phyloP scores from a whole-genome alignment of 23 tunicate genomes.

The Botrylloides violaceus region DNA sequence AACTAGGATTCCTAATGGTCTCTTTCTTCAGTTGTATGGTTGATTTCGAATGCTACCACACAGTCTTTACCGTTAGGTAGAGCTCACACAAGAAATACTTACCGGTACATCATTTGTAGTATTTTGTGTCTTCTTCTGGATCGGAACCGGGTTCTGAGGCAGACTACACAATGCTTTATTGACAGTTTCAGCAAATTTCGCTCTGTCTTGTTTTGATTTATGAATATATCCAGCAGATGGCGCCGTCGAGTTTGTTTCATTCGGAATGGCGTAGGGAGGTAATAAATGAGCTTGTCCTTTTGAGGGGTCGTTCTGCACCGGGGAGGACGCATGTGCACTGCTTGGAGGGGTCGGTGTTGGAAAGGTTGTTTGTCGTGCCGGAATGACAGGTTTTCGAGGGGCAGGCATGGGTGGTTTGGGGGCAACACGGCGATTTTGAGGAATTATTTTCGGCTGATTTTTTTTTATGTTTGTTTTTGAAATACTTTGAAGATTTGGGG shows the following conservation, averaged over 20 bases:
- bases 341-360: not conserved
- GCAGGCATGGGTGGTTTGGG: slow-evolving; percentile 8
- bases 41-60: too few species aligned
- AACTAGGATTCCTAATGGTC: too few species aligned
- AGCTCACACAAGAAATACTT: too few species aligned
- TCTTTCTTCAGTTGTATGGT: too few species aligned
- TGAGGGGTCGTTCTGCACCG: not conserved
- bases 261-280: slow-evolving; percentile 7
- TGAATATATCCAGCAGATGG: slow-evolving; percentile 7
- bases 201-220: slow-evolving; percentile 50
- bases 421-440: not conserved
- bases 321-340: not conserved
- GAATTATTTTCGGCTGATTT: not conserved
- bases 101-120: too few species aligned
- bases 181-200: slow-evolving; percentile 76
- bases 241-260: not conserved
- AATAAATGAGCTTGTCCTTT: not conserved
- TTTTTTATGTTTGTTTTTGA: not conserved
- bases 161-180: slow-evolving; percentile 81
- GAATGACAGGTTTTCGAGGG: not conserved
- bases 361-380: not conserved
- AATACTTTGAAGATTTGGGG: not conserved
- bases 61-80: too few species aligned
- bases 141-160: slow-evolving; percentile 50
- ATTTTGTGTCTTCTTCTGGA: not conserved